Base-by-base conservation (phyloP, 1,140 invertebrate genomes). In the Chionoecetes opilio region DNA sequence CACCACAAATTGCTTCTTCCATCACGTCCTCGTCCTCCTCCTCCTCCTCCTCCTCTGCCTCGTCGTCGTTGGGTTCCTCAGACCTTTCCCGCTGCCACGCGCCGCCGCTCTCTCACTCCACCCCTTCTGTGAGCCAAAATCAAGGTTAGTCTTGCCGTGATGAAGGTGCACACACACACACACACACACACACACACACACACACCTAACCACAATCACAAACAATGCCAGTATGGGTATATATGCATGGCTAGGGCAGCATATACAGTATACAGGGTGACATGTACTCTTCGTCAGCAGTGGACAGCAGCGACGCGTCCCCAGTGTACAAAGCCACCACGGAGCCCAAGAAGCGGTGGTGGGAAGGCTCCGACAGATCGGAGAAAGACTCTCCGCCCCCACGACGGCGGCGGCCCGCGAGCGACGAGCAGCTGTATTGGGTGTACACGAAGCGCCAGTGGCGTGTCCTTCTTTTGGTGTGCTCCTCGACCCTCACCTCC, bases 361-460 rank as follows among this genome's bases (percentile, higher is more conserved):
- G 6, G 87, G 63, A 1, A 26, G 34, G 91, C 82, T 86, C 53
- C 38, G 46, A n/a, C 9, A n/a, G 29, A 14, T 32, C 46, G 63
- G 82, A 46, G 21, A 82, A 21, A 21, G 75, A 94, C 5, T 31
- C 87, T 0, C 26, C 31, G 63, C 2, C 21, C 31, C n/a, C 35
- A 3, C 38, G 35, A 3, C 53, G 32, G 93, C 34, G 31, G 32
- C 38, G 32, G 87, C 31, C 53, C 21, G 21, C 2, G 41, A 26
- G 31, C 29, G 37, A 34, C 0, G 37, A 6, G 34, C 14, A 29
- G n/a, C 14, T 35, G 82, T 32, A 14, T 21, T 11, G 32, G 89
- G 31, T 29, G 9, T 95, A 82, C 75, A 91, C 96, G 93, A 97
- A 97, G 97, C 90, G 95, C 29, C 96, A 96, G 92, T 96, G 96